Evolutionary conservation across 2,888 invertebrate species (phyloP).

Genomic region (Perdita meconis): DNA sequence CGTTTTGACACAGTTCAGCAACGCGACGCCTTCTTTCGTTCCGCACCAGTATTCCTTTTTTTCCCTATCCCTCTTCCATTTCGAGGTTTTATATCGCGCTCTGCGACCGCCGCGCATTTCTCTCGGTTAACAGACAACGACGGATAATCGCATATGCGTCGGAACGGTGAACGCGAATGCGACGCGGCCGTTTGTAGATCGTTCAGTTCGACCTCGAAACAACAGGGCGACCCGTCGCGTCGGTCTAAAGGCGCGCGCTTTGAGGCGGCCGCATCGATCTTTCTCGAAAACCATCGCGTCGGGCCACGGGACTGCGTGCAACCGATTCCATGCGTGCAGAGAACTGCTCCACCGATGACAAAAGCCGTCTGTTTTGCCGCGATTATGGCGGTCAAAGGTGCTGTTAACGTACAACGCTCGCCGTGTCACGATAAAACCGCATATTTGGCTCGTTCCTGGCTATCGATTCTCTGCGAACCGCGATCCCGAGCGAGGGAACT

Average conservation of each 20-base stretch:
- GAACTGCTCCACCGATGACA: conserved; percentile 66
- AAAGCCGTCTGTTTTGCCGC: conserved; percentile 67
- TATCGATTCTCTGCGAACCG: too few relatives aligned
- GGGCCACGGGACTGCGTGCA: conserved; percentile 33
- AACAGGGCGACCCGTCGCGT: conserved; percentile 38
- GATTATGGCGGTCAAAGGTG: conserved; percentile 67
- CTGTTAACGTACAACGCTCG: conserved; percentile 61
- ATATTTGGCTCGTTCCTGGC: conserved; percentile 26
- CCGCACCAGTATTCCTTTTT: conserved; percentile 22
- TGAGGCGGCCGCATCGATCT: conserved; percentile 23
- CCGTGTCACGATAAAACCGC: conserved; percentile 52
- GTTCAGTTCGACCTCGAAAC: conserved; percentile 54
- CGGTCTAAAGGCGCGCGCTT: conserved; percentile 35
- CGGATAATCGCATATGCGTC: conserved; percentile 26
- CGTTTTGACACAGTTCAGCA: conserved; percentile 7
- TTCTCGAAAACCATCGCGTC: conserved; percentile 13
- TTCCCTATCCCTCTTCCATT: too few relatives aligned
- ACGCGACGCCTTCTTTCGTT: conserved; percentile 14
- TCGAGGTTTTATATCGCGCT: conserved; percentile 17
- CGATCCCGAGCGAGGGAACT: too few relatives aligned
- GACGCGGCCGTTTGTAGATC: conserved; percentile 46
- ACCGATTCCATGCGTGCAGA: too few relatives aligned
- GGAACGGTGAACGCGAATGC: conserved; percentile 60
- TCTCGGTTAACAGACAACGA: conserved; percentile 36
- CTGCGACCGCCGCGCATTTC: conserved; percentile 17